Evolutionary conservation across 2,888 invertebrate species (phyloP).

Genomic region (Sericinus montela): DNA sequence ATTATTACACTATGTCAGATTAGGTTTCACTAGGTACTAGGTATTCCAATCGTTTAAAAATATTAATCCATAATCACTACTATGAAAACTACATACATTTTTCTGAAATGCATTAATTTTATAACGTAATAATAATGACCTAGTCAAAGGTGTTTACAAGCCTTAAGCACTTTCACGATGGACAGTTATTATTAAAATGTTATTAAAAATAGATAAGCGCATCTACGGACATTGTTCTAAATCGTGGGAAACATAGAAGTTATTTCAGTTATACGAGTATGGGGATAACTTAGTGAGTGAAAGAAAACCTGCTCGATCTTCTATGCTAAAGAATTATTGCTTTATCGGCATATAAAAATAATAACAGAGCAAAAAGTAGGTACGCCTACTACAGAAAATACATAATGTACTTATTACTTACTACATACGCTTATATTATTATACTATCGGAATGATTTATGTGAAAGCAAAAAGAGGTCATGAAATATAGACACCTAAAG

Average conservation of each 20-base stretch:
- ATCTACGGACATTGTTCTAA: constrained; percentile 7
- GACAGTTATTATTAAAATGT: constrained; percentile 7
- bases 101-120: background rate
- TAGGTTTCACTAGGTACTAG: too few relatives aligned
- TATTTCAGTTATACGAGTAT: constrained; percentile 2
- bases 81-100: background rate
- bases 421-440: too few relatives aligned
- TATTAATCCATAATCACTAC: too few relatives aligned
- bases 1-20: too few relatives aligned
- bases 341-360: background rate
- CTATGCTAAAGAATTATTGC: background rate
- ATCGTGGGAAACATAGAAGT: constrained; percentile 13
- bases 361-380: background rate
- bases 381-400: too few relatives aligned
- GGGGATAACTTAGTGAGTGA: constrained; percentile 5
- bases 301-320: constrained; percentile 13
- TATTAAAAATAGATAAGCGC: constrained; percentile 16
- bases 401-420: too few relatives aligned
- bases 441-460: too few relatives aligned
- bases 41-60: too few relatives aligned
- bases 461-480: too few relatives aligned
- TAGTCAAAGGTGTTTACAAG: constrained; percentile 1
- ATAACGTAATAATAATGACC: constrained; percentile 6
- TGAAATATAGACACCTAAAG: background rate
- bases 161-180: background rate